Percentiles rank a stretch among this genome's conserved stretches.
Evolutionary conservation across 2,113 vertebrate species (phyloP).

Genomic region (Nettapus auritus): DNA sequence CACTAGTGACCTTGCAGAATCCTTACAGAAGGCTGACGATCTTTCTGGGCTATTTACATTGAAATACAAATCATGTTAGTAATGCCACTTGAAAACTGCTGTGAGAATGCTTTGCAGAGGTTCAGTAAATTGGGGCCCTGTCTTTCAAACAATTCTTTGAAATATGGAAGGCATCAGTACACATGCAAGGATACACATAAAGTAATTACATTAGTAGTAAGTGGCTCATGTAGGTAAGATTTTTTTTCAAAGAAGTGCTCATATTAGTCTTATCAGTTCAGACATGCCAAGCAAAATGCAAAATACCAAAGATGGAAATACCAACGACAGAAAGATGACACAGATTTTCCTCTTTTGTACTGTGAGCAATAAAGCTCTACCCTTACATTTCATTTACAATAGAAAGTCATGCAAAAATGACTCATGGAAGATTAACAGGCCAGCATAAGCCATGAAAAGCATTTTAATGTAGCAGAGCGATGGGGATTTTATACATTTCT

Average conservation of each 20-base stretch:
- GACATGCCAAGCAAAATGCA: slow-evolving; percentile 17
- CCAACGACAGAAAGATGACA: slow-evolving; percentile 32
- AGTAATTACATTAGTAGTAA: neutral
- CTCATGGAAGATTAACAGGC: neutral
- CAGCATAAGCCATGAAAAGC: slow-evolving; percentile 1
- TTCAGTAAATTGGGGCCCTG: neutral
- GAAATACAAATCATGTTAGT: neutral
- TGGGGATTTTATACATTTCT: neutral
- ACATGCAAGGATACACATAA: neutral
- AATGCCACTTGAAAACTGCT: neutral
- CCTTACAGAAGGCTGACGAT: slow-evolving; percentile 85
- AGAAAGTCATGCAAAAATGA: slow-evolving; percentile 24
- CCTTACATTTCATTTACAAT: slow-evolving; percentile 9
- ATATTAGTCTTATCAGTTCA: slow-evolving; percentile 33
- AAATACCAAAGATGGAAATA: slow-evolving; percentile 46
- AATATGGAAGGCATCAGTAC: neutral
- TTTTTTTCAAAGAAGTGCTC: neutral
- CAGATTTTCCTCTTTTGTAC: neutral
- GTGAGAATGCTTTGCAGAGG: neutral
- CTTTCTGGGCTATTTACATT: slow-evolving; percentile 74
- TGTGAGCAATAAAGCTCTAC: slow-evolving; percentile 15
- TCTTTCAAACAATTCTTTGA: neutral
- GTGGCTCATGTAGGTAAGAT: neutral
- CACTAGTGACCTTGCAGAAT: slow-evolving; percentile 84
- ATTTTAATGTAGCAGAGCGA: neutral